Percentiles rank a stretch among this genome's conserved stretches.
phyloP scores from a whole-genome alignment of 2,888 invertebrate species.

The Coelogynopora nodosa region DNA sequence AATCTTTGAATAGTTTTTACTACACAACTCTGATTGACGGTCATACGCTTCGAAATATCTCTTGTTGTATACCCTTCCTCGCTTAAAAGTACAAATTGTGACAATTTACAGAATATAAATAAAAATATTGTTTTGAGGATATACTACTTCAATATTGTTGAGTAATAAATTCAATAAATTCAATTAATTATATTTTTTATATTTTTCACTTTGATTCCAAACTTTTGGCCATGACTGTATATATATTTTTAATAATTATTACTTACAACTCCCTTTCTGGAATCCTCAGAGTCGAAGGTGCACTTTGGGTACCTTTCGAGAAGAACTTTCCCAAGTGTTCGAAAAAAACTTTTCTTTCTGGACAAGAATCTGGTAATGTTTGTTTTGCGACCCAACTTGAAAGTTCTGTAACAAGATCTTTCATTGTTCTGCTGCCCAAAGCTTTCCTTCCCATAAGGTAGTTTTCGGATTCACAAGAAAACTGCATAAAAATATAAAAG shows the following conservation, averaged over 20 bases:
- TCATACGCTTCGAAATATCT: constrained; percentile 17
- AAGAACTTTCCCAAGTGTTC: not conserved
- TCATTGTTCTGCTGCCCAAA: not conserved
- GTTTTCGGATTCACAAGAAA: not conserved
- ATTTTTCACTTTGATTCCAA: too few relatives aligned
- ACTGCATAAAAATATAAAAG: not conserved
- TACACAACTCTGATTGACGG: not conserved
- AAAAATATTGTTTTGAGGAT: too few relatives aligned
- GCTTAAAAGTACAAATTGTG: constrained; percentile 37
- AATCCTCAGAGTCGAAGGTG: not conserved
- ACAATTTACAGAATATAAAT: too few relatives aligned
- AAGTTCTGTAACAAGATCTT: not conserved
- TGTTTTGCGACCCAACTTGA: not conserved
- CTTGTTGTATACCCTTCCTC: not conserved
- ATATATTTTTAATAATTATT: too few relatives aligned
- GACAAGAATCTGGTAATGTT: not conserved
- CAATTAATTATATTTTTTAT: too few relatives aligned
- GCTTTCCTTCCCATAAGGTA: not conserved
- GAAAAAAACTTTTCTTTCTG: not conserved
- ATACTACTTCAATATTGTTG: too few relatives aligned
- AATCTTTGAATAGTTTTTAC: not conserved
- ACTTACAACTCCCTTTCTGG: not conserved
- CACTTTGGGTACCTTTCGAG: not conserved
- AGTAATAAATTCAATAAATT: too few relatives aligned
- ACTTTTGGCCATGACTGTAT: too few relatives aligned